Base-by-base conservation (phyloP, 2,113 vertebrate genomes). In the Gopherus flavomarginatus region DNA sequence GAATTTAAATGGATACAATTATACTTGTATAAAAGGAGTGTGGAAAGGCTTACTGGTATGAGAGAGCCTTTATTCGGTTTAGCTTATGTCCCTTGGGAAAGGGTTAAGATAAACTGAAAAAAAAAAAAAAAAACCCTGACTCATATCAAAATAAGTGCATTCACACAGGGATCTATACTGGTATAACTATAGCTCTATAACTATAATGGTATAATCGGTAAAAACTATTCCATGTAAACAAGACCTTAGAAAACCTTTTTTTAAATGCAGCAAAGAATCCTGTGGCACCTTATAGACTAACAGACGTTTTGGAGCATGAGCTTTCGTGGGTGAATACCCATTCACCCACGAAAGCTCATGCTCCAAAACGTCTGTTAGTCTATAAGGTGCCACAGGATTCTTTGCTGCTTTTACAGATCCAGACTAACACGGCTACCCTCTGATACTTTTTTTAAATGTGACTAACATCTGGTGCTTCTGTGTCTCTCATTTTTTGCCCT, bases 111-210 rank as follows among this genome's bases (percentile, higher is more conserved):
- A 31, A 27, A 27, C 5, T 77, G 24, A 52, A 80, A 82, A 92
- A n/a, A 49, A 49, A 11, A 49, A 11, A 49, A 8, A 49, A 47
- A 47, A 10, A 7, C 6, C 4, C 31, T 3, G 87, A 92, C 72
- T 95, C 56, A 2, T 47, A 21, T 6, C 44, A 19, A 29, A 50
- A 91, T 94, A 83, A 47, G 38, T 17, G 13, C 69, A n/a, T 17
- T 92, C 75, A 59, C 42, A 83, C 75, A 88, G 86, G 92, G 75
- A 79, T 91, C 86, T 10, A 24, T 90, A 90, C 79, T 91, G 65
- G 62, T 93, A 12, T 27, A 90, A 57, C 1, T 77, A 44, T 16
- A 2, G n/a, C 5, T 83, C 44, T 89, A 62, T 65, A 85, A 85
- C 12, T 65, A 75, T n/a, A 21, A 27, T 83, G 52, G 79, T 38